phyloP scores from a whole-genome alignment of 1,140 invertebrate genomes.

The Drosophila pandora region DNA sequence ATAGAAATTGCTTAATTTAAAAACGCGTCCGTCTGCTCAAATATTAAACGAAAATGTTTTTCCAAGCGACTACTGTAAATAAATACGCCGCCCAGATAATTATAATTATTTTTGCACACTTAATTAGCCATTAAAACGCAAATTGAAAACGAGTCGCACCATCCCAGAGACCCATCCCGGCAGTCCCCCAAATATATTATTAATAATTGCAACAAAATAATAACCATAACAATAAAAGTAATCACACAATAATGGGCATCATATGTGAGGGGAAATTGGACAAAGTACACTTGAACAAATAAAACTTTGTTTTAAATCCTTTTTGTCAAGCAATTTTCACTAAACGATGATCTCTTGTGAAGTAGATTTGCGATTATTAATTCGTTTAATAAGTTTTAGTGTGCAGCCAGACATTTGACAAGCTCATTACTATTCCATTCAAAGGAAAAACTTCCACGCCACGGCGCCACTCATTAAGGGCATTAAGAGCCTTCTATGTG shows the following conservation, averaged over 20 bases:
- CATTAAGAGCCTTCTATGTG: conserved; percentile 73
- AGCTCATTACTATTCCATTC: conserved; percentile 45
- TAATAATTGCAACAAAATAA: conserved; percentile 62
- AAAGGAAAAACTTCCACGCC: conserved; percentile 43
- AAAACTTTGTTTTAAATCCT: neutral
- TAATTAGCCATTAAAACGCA: conserved; percentile 80
- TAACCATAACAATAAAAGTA: conserved; percentile 74
- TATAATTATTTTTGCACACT: conserved; percentile 81
- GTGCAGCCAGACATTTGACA: conserved; percentile 32
- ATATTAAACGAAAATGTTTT: conserved; percentile 50
- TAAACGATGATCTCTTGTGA: neutral
- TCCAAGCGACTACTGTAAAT: conserved; percentile 52
- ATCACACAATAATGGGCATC: conserved; percentile 70
- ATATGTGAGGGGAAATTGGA: conserved; percentile 45
- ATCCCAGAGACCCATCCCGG: neutral
- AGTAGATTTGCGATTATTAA: conserved; percentile 27
- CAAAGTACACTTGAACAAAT: neutral
- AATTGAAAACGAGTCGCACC: conserved; percentile 67
- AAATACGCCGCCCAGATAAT: conserved; percentile 64
- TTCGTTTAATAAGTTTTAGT: conserved; percentile 41
- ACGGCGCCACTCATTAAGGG: conserved; percentile 65
- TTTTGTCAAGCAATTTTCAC: neutral
- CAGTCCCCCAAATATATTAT: conserved; percentile 58
- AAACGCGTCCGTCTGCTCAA: conserved; percentile 10
- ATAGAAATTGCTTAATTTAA: conserved; percentile 28